Evolutionary conservation across 2,113 vertebrate species (phyloP), one percentile per base, ranked within the genome.

Genomic region (Hippoglossus stenolepis): DNA sequence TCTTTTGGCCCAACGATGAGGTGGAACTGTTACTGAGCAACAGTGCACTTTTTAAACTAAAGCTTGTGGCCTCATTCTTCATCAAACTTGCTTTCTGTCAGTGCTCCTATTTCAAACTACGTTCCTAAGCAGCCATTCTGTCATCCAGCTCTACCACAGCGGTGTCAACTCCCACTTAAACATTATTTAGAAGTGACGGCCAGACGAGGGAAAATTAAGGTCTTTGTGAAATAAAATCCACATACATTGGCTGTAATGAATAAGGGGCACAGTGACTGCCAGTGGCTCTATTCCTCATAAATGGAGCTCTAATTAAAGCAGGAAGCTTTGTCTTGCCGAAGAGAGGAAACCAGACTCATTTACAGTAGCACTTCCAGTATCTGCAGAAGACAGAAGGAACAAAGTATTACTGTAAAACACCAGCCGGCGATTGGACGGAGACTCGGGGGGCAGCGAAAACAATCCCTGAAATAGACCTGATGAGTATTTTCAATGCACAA

Each of bases 261-360:
- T 87, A 87, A 26, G 86, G 10, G 75, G 73, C 84, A 63, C 8
- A 56, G 53, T 70, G 70, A 82, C 79, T 79, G 77, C 71, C 69
- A 69, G 58, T 88, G 85, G 61, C 78, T 89, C 88, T 88, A 83
- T 83, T 87, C 81, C 6, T 72, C 38, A 80, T 75, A 82, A 90
- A 86, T 77, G 62, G 75, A 77, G 78, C 71, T 80, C 87, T 90
- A 92, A 90, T 94, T 93, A 93, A 90, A 83, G 69, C 68, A 61
- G 54, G 64, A 73, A 81, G 67, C 81, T 90, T 89, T 90, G 84
- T 92, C 80, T 87, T 74, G 23, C 65, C 75, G 73, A 64, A 74
- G 54, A 88, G 79, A 70, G 66, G 84, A 89, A 78, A 28, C 67
- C 21, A 24, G 77, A 60, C 87, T 91, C 79, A 90, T 91, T 90